Conservation (phyloP, 2,888 invertebrate genomes). For the Agapostemon virescens region DNA sequence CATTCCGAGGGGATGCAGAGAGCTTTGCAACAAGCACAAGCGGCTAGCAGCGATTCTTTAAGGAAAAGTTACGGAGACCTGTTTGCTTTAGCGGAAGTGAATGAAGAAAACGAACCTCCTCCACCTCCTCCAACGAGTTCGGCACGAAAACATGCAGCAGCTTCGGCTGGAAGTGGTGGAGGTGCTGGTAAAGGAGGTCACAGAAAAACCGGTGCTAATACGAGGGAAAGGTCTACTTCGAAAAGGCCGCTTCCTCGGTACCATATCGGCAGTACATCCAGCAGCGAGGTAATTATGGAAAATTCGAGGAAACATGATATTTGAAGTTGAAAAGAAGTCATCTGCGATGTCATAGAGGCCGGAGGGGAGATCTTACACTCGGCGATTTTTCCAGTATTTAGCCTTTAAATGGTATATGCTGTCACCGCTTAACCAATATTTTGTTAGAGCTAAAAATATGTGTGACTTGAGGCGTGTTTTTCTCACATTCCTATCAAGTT, state of each 20-base stretch:
- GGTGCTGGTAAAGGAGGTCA: conserved; percentile 71
- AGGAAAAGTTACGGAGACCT: conserved; percentile 95
- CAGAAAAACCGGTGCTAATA: conserved; percentile 74
- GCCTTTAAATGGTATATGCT: too few relatives aligned
- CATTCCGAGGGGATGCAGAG: conserved; percentile 95
- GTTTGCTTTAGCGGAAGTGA: conserved; percentile 90
- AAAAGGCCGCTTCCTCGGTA: conserved; percentile 75
- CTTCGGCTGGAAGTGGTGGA: conserved; percentile 66
- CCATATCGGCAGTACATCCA: conserved; percentile 71
- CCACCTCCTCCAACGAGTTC: conserved; percentile 82
- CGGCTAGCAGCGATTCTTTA: conserved; percentile 92
- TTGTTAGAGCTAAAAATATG: too few relatives aligned
- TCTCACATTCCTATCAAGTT: too few relatives aligned
- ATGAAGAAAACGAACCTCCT: conserved; percentile 87
- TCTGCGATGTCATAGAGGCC: too few relatives aligned
- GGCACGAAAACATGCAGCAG: conserved; percentile 73
- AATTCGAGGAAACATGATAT: not conserved
- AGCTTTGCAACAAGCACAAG: conserved; percentile 93
- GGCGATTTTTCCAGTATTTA: too few relatives aligned
- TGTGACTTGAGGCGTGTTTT: too few relatives aligned
- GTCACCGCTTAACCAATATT: too few relatives aligned
- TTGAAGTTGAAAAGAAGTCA: too few relatives aligned
- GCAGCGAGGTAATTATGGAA: conserved; percentile 86
- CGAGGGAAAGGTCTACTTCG: conserved; percentile 74
- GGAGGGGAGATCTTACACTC: too few relatives aligned